These are phyloP conservation scores for Sphaerophoria rueppellii DNA, from an alignment of 2,888 invertebrate species.

Conservation along the genomic window DNA sequence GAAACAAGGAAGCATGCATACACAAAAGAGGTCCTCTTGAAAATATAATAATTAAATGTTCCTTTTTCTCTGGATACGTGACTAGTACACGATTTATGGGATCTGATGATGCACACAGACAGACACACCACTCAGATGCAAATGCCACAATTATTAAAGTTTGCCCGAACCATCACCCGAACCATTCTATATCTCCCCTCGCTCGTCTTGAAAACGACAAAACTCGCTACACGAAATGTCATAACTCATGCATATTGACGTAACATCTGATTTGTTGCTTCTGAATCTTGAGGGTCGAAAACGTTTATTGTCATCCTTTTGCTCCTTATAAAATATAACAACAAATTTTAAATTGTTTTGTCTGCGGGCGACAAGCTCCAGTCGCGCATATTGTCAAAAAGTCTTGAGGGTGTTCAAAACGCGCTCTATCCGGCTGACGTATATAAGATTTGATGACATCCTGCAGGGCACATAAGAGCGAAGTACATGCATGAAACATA, in stretches of 20 bases:
- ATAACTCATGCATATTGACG: slow-evolving; percentile 67
- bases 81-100: slow-evolving; percentile 72
- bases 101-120: slow-evolving; percentile 60
- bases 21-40: slow-evolving; percentile 35
- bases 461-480: neutral
- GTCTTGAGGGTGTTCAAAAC: slow-evolving; percentile 8
- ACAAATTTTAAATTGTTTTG: slow-evolving; percentile 67
- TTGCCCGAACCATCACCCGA: slow-evolving; percentile 40
- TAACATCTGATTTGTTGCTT: slow-evolving; percentile 71
- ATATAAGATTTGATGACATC: slow-evolving; percentile 1
- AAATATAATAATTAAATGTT: slow-evolving; percentile 70
- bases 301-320: slow-evolving; percentile 66
- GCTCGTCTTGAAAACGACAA: neutral
- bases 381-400: slow-evolving; percentile 27
- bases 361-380: slow-evolving; percentile 55
- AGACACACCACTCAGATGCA: slow-evolving; percentile 38
- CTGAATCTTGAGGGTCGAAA: slow-evolving; percentile 46
- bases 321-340: slow-evolving; percentile 25
- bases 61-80: slow-evolving; percentile 53
- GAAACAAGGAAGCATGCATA: slow-evolving; percentile 1
- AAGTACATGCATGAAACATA: neutral
- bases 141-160: slow-evolving; percentile 72
- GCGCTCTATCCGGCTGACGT: neutral
- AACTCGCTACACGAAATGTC: slow-evolving; percentile 19
- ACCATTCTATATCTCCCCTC: slow-evolving; percentile 15